phyloP scores from a whole-genome alignment of 2,113 vertebrate species.

The Lutjanus erythropterus region DNA sequence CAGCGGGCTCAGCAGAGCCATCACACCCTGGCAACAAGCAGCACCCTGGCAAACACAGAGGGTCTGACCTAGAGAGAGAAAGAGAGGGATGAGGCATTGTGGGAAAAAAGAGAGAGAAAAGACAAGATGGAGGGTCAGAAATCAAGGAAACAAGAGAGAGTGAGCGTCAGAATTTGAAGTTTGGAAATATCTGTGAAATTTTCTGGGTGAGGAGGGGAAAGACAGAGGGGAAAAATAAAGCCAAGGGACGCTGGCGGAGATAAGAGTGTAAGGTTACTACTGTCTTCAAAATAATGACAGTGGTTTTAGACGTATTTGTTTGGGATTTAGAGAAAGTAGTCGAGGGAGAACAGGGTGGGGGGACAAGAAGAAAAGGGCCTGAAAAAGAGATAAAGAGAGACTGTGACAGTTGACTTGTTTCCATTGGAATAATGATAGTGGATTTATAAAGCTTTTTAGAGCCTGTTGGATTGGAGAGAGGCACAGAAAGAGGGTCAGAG shows the following conservation, averaged over 20 bases:
- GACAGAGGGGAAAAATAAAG: background rate
- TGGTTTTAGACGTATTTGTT: slow-evolving; percentile 35
- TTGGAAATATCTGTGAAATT: slow-evolving; percentile 7
- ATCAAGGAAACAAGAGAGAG: background rate
- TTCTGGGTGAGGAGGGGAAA: background rate
- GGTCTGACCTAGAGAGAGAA: slow-evolving; percentile 48
- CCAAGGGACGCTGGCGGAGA: slow-evolving; percentile 3
- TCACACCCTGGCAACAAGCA: slow-evolving; percentile 60
- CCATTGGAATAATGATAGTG: slow-evolving; percentile 13
- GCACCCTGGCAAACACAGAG: slow-evolving; percentile 47
- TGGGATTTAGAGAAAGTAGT: slow-evolving; percentile 26
- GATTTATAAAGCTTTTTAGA: slow-evolving; percentile 27
- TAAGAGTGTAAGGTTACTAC: slow-evolving; percentile 29
- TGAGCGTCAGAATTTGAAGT: background rate
- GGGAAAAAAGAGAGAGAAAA: slow-evolving; percentile 38
- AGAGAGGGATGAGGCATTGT: slow-evolving; percentile 21
- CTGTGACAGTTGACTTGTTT: slow-evolving; percentile 15
- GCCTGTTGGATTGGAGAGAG: slow-evolving; percentile 13
- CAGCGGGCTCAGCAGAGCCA: slow-evolving; percentile 65
- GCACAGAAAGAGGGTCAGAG: background rate
- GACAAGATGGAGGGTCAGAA: slow-evolving; percentile 7
- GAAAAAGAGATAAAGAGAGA: slow-evolving; percentile 30
- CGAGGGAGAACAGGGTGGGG: background rate
- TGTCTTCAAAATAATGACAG: slow-evolving; percentile 22
- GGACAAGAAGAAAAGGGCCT: background rate